Evolutionary conservation across 2,888 invertebrate species (phyloP).

Genomic region (Acronicta psi): DNA sequence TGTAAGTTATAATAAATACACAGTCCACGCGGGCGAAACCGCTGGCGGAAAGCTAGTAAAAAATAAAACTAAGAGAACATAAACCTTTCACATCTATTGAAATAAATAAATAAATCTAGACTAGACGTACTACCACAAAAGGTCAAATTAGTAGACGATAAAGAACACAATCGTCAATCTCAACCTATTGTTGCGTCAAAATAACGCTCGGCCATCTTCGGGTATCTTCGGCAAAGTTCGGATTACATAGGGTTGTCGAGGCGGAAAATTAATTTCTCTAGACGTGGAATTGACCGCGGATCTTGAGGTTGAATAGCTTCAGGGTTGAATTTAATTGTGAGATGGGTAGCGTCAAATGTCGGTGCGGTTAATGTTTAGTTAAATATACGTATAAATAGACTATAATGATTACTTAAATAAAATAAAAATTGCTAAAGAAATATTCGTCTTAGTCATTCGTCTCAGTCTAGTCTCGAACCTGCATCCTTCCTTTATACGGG

Average conservation of each 20-base stretch:
- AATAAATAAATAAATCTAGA: too few species aligned
- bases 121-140: slow-evolving; percentile 2
- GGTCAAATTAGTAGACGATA: slow-evolving; percentile 23
- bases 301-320: slow-evolving; percentile 21
- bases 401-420: too few species aligned
- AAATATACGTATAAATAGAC: too few species aligned
- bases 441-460: too few species aligned
- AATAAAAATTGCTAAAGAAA: too few species aligned
- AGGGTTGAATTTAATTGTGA: slow-evolving; percentile 14
- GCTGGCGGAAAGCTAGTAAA: too few species aligned
- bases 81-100: neutral
- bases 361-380: neutral
- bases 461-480: too few species aligned
- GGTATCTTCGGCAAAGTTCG: slow-evolving; percentile 13
- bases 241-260: slow-evolving; percentile 26
- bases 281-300: slow-evolving; percentile 39
- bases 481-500: too few species aligned
- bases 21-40: too few species aligned
- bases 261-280: slow-evolving; percentile 51
- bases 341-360: neutral
- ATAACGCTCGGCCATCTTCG: slow-evolving; percentile 6
- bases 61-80: neutral
- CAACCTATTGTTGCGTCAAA: slow-evolving; percentile 20
- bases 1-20: too few species aligned
- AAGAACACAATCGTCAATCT: slow-evolving; percentile 30